Percentiles rank a stretch among this genome's conserved stretches.
phyloP scores from a whole-genome alignment of 2,113 vertebrate genomes.

The Phycodurus eques region DNA sequence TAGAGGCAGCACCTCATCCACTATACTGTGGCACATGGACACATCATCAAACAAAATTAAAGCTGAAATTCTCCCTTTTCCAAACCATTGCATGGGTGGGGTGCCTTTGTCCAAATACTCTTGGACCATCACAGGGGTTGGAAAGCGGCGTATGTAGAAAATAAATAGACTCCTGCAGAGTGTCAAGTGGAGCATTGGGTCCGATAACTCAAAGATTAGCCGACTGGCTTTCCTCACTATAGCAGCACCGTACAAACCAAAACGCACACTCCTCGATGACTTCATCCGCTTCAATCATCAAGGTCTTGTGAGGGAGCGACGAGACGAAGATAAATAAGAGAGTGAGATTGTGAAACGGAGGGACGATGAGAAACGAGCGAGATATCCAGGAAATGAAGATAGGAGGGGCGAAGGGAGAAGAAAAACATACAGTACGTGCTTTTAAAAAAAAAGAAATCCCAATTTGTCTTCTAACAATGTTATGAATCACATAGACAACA shows the following conservation, averaged over 20 bases:
- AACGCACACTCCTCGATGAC: slow-evolving; percentile 45
- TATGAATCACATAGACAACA: background rate
- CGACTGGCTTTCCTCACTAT: slow-evolving; percentile 40
- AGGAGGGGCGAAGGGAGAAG: slow-evolving; percentile 45
- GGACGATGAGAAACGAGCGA: slow-evolving; percentile 22
- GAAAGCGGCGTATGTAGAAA: slow-evolving; percentile 3
- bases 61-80: too few species aligned
- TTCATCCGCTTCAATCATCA: slow-evolving; percentile 42
- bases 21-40: too few species aligned
- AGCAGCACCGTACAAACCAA: slow-evolving; percentile 6
- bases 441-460: background rate
- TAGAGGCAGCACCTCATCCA: too few species aligned
- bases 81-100: too few species aligned
- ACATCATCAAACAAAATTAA: too few species aligned
- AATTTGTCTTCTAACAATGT: background rate
- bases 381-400: slow-evolving; percentile 61
- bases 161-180: slow-evolving; percentile 11
- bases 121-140: slow-evolving; percentile 6
- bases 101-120: background rate
- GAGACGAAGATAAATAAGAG: slow-evolving; percentile 4
- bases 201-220: slow-evolving; percentile 43
- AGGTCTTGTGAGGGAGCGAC: slow-evolving; percentile 28
- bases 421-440: background rate
- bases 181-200: slow-evolving; percentile 12
- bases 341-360: slow-evolving; percentile 20